Conservation (phyloP, 1,140 invertebrate species). For the Drosophila persimilis region DNA sequence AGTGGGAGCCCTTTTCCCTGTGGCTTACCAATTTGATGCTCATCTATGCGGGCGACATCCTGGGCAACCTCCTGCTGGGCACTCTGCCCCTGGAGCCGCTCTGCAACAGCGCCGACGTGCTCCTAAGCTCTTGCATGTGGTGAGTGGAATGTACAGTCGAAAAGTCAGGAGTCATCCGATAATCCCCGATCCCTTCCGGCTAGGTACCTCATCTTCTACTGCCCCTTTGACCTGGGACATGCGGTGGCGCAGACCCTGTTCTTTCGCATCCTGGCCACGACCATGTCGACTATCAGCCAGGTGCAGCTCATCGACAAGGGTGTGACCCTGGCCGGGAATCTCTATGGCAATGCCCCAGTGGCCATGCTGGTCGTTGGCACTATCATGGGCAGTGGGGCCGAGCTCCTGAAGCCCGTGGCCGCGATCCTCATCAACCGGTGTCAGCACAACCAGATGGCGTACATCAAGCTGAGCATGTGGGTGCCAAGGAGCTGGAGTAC, state of each 20-base stretch:
- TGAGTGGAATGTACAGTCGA: conserved; percentile 7
- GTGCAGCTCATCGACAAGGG: conserved; percentile 57
- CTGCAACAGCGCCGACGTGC: conserved; percentile 46
- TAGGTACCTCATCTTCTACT: conserved; percentile 63
- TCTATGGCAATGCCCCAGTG: conserved; percentile 47
- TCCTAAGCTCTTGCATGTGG: conserved; percentile 49
- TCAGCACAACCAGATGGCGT: conserved; percentile 37
- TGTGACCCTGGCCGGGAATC: conserved; percentile 29
- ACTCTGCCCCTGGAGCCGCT: conserved; percentile 57
- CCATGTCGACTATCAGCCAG: conserved; percentile 54
- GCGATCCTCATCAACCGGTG: conserved; percentile 60
- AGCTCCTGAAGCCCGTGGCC: conserved; percentile 58
- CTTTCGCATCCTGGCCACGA: conserved; percentile 50
- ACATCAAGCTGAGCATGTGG: conserved; percentile 64
- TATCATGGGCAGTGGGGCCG: conserved; percentile 63
- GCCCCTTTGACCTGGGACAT: conserved; percentile 51
- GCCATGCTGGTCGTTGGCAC: conserved; percentile 64
- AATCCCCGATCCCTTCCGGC: background rate
- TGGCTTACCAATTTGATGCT: conserved; percentile 61
- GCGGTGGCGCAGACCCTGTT: conserved; percentile 13
- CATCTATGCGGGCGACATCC: conserved; percentile 58
- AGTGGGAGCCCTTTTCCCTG: conserved; percentile 55
- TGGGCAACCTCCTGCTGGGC: conserved; percentile 61
- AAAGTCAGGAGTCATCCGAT: background rate
- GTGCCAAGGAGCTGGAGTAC: background rate